A percentile compares a stretch with the other conserved stretches of the same genome.
Evolutionary conservation across 2,797 vertebrate species (phyloP).

Genomic region (Brachyrhaphis roseni): DNA sequence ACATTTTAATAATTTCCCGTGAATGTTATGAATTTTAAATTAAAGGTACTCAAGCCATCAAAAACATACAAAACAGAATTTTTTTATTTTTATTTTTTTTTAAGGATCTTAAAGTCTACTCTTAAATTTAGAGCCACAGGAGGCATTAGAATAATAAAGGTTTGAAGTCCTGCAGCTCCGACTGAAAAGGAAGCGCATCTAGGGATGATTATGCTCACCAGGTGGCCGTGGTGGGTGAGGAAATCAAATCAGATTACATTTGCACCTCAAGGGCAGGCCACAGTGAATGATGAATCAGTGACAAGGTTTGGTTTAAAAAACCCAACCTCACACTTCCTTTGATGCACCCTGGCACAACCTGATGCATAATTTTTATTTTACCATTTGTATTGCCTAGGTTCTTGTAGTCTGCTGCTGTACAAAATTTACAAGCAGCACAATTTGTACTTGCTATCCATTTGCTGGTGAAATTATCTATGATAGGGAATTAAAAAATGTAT

Average conservation of each 20-base stretch:
- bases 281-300: constrained; percentile 1
- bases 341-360: not conserved
- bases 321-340: not conserved
- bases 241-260: constrained; percentile 9
- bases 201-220: not conserved
- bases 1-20: not conserved
- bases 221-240: not conserved
- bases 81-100: not conserved
- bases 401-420: not conserved
- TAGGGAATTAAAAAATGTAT: not conserved
- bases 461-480: not conserved
- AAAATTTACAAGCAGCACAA: not conserved
- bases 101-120: not conserved
- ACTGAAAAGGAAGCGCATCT: not conserved
- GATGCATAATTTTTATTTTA: not conserved
- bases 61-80: not conserved
- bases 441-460: not conserved
- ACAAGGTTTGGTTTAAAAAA: not conserved
- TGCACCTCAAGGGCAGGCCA: not conserved
- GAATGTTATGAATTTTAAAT: not conserved
- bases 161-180: constrained; percentile 3
- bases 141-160: not conserved
- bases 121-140: not conserved
- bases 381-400: not conserved
- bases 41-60: not conserved